Evolutionary conservation across 2,113 vertebrate species (phyloP).

Genomic region (Centropristis striata): DNA sequence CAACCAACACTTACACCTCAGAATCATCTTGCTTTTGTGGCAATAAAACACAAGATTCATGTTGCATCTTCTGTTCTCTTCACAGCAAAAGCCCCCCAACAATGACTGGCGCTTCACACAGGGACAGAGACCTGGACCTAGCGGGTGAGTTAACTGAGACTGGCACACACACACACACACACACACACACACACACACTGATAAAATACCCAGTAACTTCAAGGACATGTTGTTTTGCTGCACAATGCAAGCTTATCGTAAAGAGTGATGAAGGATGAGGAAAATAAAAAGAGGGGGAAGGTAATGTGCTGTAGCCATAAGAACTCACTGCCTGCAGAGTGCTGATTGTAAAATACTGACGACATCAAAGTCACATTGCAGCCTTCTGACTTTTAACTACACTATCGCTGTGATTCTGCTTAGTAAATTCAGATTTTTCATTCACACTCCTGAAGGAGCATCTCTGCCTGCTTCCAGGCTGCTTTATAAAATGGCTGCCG

Average conservation of each 20-base stretch:
- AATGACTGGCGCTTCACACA: slow-evolving; percentile 98
- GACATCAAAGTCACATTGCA: background rate
- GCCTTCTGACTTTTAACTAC: slow-evolving; percentile 9
- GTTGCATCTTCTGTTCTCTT: slow-evolving; percentile 68
- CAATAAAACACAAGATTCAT: slow-evolving; percentile 52
- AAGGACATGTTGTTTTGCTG: slow-evolving; percentile 15
- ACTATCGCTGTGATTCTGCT: background rate
- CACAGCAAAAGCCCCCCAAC: slow-evolving; percentile 97
- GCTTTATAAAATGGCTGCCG: slow-evolving; percentile 82
- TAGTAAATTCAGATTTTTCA: slow-evolving; percentile 11
- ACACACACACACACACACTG: background rate
- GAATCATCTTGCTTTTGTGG: background rate
- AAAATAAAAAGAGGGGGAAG: background rate
- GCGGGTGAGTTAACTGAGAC: slow-evolving; percentile 89
- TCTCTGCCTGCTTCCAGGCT: slow-evolving; percentile 74
- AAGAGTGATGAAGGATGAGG: slow-evolving; percentile 19
- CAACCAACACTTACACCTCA: background rate
- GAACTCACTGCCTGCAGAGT: background rate
- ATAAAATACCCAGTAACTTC: slow-evolving; percentile 17
- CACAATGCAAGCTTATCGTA: background rate
- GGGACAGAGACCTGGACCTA: slow-evolving; percentile 97
- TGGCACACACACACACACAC: slow-evolving; percentile 37
- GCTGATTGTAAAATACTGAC: background rate
- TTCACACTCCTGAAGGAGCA: slow-evolving; percentile 49
- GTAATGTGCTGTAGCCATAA: slow-evolving; percentile 5